Evolutionary conservation across 2,888 invertebrate species (phyloP).

Genomic region (Lamproptera curius): DNA sequence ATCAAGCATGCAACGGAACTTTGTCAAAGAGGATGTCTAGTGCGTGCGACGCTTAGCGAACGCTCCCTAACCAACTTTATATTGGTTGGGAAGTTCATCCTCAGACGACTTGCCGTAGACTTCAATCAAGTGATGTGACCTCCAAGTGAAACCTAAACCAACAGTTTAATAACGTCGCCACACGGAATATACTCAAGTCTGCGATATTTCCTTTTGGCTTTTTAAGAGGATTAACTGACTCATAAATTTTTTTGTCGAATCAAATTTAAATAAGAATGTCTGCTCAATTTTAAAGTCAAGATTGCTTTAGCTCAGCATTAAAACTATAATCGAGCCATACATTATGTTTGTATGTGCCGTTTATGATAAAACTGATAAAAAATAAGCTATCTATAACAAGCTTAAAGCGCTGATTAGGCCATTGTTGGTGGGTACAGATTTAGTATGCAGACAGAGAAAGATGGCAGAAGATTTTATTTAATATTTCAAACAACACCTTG

Average conservation of each 20-base stretch:
- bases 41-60: slow-evolving; percentile 70
- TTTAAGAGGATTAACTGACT: slow-evolving; percentile 11
- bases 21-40: slow-evolving; percentile 68
- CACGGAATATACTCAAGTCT: too few species aligned
- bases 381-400: slow-evolving; percentile 52
- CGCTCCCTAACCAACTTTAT: slow-evolving; percentile 63
- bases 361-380: slow-evolving; percentile 50
- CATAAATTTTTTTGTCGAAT: slow-evolving; percentile 39
- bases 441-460: slow-evolving; percentile 32
- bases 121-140: slow-evolving; percentile 36
- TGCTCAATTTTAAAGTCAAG: slow-evolving; percentile 65
- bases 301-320: slow-evolving; percentile 61
- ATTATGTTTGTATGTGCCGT: too few species aligned
- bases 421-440: slow-evolving; percentile 48
- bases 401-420: slow-evolving; percentile 53
- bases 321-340: slow-evolving; percentile 63
- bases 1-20: slow-evolving; percentile 75
- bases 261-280: slow-evolving; percentile 60
- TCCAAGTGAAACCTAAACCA: background rate
- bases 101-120: slow-evolving; percentile 36
- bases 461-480: slow-evolving; percentile 39
- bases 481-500: slow-evolving; percentile 46
- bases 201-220: slow-evolving; percentile 11
- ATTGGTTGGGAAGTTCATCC: slow-evolving; percentile 69
- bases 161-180: too few species aligned